Evolutionary conservation across 2,797 vertebrate species (phyloP), one percentile per base, ranked within the genome.

Genomic region (Melanotaenia boesemani): DNA sequence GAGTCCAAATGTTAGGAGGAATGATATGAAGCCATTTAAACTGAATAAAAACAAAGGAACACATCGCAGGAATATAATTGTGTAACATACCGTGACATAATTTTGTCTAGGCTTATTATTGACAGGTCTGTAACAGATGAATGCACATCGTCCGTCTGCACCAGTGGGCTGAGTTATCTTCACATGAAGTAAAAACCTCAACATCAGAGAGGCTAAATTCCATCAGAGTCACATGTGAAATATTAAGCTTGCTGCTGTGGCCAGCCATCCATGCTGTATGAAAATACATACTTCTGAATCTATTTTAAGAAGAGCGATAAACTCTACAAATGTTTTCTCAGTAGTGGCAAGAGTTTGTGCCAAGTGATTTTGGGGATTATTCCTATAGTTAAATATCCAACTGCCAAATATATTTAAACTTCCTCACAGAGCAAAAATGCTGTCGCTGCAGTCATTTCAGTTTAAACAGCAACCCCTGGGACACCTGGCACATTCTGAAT

Each of bases 111-210:
- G 83, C 72, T 41, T 72, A 61, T 81, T 80, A 82, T 68, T 76
- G 86, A 82, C 74, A 59, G 67, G 63, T 80, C 67, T 72, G 0
- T 62, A 76, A 71, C 74, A 80, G 73, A 80, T 87, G 84, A 76
- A 46, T 70, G 70, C 75, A 63, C 65, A 48, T 85, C 83, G 86
- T 83, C 65, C 64, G 3, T 89, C 81, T 85, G 88, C 88, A 88
- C 81, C 74, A 81, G 60, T 65, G 60, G 68, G 26, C 66, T 41
- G 39, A 26, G 65, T 72, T 77, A 41, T 78, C 68, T 70, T 82
- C 79, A 77, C 74, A 70, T 76, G 77, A 68, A 63, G 60, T 76
- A 30, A 30, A 78, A 72, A 44, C 24, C 26, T 39, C 66, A 8
- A 50, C 46, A 22, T 77, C 39, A 15, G 30, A 20, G 13, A 61